Evolutionary conservation across 35 echinoderm and acorn worm species (phyloP).

Genomic region (Ptychodera flava): DNA sequence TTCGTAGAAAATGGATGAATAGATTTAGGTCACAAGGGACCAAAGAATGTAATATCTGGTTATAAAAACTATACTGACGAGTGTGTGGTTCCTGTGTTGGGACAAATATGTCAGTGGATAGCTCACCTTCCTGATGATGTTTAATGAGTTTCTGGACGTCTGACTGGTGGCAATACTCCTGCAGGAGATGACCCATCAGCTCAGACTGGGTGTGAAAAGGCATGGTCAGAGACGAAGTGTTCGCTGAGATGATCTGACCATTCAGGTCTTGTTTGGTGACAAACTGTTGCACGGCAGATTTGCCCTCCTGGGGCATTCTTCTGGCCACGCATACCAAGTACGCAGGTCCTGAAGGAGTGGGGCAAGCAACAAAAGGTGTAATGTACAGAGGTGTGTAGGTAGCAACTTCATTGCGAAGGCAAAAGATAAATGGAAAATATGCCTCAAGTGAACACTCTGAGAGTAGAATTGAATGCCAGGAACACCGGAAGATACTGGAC

Average conservation of each 20-base stretch:
- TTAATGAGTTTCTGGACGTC: slow-evolving; percentile 52
- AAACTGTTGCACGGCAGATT: slow-evolving; percentile 44
- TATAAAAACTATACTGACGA: too few species aligned
- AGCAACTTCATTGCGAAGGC: too few species aligned
- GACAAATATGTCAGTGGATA: too few species aligned
- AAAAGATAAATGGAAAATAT: too few species aligned
- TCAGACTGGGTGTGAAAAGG: slow-evolving; percentile 49
- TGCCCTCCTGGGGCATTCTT: not conserved
- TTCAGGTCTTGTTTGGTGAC: slow-evolving; percentile 57
- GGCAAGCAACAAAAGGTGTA: not conserved
- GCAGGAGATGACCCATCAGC: slow-evolving; percentile 61
- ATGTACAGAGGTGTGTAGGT: too few species aligned
- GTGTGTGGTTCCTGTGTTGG: too few species aligned
- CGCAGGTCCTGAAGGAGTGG: not conserved
- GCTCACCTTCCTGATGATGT: slow-evolving; percentile 77
- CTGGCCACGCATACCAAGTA: not conserved
- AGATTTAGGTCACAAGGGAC: too few species aligned
- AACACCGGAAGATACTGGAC: too few species aligned
- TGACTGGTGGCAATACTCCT: slow-evolving; percentile 62
- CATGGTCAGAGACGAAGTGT: slow-evolving; percentile 52
- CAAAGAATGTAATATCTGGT: too few species aligned
- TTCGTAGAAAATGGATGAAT: too few species aligned
- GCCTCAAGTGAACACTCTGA: too few species aligned
- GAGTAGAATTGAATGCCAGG: too few species aligned
- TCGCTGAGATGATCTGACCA: slow-evolving; percentile 42